Conservation (phyloP, 2,888 invertebrate species). For the Metallyticus violacea region DNA sequence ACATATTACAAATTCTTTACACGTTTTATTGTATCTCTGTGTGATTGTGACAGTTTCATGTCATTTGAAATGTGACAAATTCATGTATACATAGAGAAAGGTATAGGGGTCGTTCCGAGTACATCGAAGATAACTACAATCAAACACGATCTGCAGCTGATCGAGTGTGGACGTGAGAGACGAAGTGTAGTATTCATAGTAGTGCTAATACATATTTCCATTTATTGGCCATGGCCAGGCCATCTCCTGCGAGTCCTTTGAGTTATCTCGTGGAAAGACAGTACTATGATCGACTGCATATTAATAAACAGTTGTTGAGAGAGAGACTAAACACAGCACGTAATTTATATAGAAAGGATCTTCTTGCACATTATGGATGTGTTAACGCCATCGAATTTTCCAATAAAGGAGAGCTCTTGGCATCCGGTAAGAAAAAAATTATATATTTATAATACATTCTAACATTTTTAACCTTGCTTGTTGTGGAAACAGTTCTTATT, state of each 20-base stretch:
- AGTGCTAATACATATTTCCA: neutral
- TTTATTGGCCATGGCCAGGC: constrained; percentile 46
- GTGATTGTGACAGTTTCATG: neutral
- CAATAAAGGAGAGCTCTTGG: constrained; percentile 77
- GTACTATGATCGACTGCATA: constrained; percentile 56
- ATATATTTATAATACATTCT: neutral
- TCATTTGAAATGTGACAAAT: neutral
- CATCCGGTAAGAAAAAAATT: constrained; percentile 71
- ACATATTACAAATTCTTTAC: neutral
- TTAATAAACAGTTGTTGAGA: constrained; percentile 56
- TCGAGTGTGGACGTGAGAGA: constrained; percentile 19
- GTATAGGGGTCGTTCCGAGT: neutral
- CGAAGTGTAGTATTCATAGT: neutral
- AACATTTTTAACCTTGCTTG: neutral
- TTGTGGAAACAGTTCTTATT: neutral
- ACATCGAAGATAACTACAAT: neutral
- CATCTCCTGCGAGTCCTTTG: constrained; percentile 56
- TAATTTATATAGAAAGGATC: constrained; percentile 78
- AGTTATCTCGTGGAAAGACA: constrained; percentile 60
- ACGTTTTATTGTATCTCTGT: neutral
- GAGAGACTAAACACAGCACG: constrained; percentile 64
- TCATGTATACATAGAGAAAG: neutral
- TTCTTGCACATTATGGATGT: constrained; percentile 90
- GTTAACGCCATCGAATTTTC: constrained; percentile 96
- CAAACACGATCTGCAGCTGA: constrained; percentile 20